These are phyloP conservation scores for Columba livia DNA, from an alignment of 2,113 vertebrate genomes.

Conservation along the genomic window DNA sequence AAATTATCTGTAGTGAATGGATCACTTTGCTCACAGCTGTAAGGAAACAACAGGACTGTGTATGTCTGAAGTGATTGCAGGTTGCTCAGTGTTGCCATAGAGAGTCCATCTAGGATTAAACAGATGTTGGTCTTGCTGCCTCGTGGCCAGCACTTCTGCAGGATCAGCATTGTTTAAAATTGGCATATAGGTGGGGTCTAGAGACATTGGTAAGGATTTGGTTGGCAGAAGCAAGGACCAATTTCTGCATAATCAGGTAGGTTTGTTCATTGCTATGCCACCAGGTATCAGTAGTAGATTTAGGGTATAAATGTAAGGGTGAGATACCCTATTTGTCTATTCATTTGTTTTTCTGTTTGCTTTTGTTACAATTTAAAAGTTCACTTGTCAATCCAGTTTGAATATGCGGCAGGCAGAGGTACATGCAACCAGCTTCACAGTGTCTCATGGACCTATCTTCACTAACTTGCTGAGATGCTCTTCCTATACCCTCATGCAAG, in stretches of 20 bases:
- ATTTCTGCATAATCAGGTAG: not conserved
- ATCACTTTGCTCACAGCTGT: rapidly evolving
- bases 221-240: not conserved
- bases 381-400: not conserved
- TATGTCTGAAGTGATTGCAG: not conserved
- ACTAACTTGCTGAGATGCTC: not conserved
- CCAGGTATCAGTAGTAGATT: not conserved
- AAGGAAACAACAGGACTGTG: not conserved
- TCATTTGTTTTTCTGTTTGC: not conserved
- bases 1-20: not conserved
- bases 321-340: not conserved
- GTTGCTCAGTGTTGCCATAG: not conserved
- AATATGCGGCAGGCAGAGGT: not conserved
- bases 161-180: not conserved
- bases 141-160: not conserved
- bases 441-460: not conserved
- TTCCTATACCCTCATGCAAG: not conserved
- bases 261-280: not conserved
- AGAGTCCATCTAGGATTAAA: not conserved
- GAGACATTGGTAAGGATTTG: not conserved
- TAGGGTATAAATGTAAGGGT: not conserved
- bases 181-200: not conserved
- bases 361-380: not conserved
- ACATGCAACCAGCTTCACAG: not conserved
- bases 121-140: not conserved